Percentiles rank a stretch among this genome's conserved stretches.
Conservation (phyloP, 2,888 invertebrate species). For the Lymantria dispar region DNA sequence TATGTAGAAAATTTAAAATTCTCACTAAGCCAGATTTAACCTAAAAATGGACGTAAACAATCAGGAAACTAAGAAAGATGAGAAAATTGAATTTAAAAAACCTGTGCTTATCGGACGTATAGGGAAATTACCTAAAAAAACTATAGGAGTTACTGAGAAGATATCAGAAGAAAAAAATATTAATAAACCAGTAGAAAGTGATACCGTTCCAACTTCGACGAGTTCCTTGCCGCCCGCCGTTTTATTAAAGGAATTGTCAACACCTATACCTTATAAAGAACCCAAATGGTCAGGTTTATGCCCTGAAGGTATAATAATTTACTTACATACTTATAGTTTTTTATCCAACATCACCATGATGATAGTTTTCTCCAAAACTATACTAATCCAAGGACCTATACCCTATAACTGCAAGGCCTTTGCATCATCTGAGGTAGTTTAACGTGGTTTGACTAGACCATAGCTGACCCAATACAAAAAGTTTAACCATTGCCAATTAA, state of each 20-base stretch:
- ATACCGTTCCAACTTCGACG: conserved; percentile 34
- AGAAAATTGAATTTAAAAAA: conserved; percentile 74
- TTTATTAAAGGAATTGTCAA: conserved; percentile 57
- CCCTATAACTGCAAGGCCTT: too few relatives aligned
- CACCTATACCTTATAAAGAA: conserved; percentile 86
- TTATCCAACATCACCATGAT: too few relatives aligned
- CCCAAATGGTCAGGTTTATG: conserved; percentile 92
- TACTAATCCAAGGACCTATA: too few relatives aligned
- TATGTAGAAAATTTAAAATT: neutral
- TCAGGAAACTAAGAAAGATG: conserved; percentile 34
- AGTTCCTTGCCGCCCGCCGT: conserved; percentile 51
- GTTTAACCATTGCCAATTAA: too few relatives aligned
- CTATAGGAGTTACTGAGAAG: conserved; percentile 41
- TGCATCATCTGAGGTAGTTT: too few relatives aligned
- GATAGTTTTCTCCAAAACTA: too few relatives aligned
- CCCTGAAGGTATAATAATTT: conserved; percentile 50
- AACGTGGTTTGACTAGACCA: too few relatives aligned
- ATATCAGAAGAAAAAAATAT: conserved; percentile 28
- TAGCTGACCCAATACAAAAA: too few relatives aligned
- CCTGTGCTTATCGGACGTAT: conserved; percentile 78
- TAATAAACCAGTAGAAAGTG: conserved; percentile 22
- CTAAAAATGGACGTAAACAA: conserved; percentile 32
- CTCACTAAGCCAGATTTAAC: conserved; percentile 3
- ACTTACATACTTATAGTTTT: too few relatives aligned
- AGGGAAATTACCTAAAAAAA: conserved; percentile 77